phyloP scores from a whole-genome alignment of 1,140 invertebrate species.

The Archegozetes longisetosus region DNA sequence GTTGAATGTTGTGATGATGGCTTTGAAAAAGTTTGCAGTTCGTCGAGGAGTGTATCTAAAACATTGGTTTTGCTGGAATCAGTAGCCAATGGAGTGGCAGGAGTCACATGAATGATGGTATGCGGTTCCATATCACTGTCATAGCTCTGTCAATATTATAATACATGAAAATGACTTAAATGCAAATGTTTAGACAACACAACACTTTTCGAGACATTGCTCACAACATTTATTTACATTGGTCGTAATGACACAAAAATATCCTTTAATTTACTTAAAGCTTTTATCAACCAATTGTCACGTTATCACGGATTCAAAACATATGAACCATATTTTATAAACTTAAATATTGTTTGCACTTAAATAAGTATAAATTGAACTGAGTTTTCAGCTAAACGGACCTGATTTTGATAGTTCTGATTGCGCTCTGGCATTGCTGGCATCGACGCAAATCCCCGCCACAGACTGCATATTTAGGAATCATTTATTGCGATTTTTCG shows the following conservation, averaged over 20 bases:
- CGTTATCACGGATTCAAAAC: too few species aligned
- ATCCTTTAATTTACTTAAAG: too few species aligned
- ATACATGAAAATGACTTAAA: too few species aligned
- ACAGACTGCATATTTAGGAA: conserved; percentile 2
- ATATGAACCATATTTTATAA: too few species aligned
- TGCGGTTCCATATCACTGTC: conserved; percentile 21
- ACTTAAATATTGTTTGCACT: too few species aligned
- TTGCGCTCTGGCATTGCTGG: conserved; percentile 16
- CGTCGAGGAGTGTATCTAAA: conserved; percentile 85
- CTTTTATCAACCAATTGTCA: too few species aligned
- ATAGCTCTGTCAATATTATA: conserved; percentile 17
- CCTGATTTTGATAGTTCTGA: neutral
- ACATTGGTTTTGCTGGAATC: conserved; percentile 44
- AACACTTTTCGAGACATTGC: too few species aligned
- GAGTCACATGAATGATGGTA: conserved; percentile 23
- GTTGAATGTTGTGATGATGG: conserved; percentile 11
- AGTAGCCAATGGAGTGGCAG: conserved; percentile 22
- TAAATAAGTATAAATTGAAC: too few species aligned
- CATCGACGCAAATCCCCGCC: conserved; percentile 18
- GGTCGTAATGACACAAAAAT: neutral
- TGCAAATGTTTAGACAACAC: too few species aligned
- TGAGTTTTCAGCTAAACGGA: too few species aligned
- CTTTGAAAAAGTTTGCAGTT: conserved; percentile 56
- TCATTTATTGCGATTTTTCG: too few species aligned
- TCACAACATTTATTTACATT: neutral